These are phyloP conservation scores for Emydura subglobosa DNA, from an alignment of 2,113 vertebrate genomes.

Conservation along the genomic window DNA sequence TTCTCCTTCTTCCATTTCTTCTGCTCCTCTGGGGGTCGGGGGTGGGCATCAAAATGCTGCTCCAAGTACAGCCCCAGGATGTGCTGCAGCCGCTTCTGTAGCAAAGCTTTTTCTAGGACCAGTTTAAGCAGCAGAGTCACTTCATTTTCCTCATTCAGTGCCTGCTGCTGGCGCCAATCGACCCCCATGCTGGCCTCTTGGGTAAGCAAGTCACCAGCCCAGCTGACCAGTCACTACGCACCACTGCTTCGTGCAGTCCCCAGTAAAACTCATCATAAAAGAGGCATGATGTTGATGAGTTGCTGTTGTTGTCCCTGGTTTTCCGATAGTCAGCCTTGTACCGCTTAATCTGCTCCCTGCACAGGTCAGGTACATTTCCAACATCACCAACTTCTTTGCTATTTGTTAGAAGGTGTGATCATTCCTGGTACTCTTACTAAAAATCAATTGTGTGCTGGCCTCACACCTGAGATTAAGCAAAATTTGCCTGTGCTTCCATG, in stretches of 20 bases:
- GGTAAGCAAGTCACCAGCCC: not conserved
- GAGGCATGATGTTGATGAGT: no score
- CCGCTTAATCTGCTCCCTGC: no score
- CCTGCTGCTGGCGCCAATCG: not conserved
- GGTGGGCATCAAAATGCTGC: not conserved
- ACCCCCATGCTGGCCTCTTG: not conserved
- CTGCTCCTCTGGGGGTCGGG: not conserved
- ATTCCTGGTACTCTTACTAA: no score
- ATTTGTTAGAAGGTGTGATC: no score
- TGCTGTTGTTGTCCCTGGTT: no score
- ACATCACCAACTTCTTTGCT: no score
- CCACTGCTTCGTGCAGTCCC: not conserved
- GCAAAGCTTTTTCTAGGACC: not conserved
- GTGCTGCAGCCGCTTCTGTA: not conserved
- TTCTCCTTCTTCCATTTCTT: not conserved
- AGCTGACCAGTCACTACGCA: not conserved
- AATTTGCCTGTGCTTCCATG: no score
- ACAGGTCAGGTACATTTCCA: no score
- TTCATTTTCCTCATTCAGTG: not conserved
- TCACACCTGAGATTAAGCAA: no score
- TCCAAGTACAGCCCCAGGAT: not conserved
- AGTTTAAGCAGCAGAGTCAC: not conserved
- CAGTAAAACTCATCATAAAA: no score
- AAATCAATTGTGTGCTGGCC: no score
- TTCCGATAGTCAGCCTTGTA: no score